A percentile compares a stretch with the other conserved stretches of the same genome.
phyloP scores from a whole-genome alignment of 1,140 invertebrate genomes.

The Drosophila serrata region DNA sequence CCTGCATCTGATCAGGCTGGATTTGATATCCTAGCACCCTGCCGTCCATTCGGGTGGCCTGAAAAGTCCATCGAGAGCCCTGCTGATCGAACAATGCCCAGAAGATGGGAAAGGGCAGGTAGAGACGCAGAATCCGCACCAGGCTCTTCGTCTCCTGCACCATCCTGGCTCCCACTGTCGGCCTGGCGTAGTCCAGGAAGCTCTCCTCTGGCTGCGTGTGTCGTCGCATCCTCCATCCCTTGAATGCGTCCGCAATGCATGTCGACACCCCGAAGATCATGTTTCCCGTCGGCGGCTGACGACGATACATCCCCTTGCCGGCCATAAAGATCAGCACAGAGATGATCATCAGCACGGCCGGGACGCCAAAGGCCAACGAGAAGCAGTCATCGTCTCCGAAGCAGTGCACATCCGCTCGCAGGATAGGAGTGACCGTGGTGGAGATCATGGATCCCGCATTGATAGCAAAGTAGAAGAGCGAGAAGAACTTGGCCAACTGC shows the following conservation, averaged over 20 bases:
- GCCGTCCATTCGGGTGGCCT: conserved; percentile 96
- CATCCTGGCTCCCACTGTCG: conserved; percentile 88
- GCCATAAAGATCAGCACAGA: conserved; percentile 94
- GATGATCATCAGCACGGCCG: conserved; percentile 93
- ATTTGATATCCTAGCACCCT: conserved; percentile 89
- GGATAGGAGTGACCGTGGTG: conserved; percentile 94
- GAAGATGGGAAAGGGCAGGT: conserved; percentile 92
- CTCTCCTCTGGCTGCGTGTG: conserved; percentile 86
- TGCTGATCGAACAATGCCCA: conserved; percentile 94
- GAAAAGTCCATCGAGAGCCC: conserved; percentile 97
- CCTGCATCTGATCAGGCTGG: conserved; percentile 97
- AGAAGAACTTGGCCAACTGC: conserved; percentile 94
- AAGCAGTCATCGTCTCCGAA: conserved; percentile 94
- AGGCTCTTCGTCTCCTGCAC: conserved; percentile 90
- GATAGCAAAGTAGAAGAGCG: conserved; percentile 97
- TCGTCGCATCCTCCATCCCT: conserved; percentile 86
- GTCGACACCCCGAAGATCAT: conserved; percentile 91
- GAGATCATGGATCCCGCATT: conserved; percentile 96
- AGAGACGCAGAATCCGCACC: conserved; percentile 89
- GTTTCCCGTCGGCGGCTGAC: conserved; percentile 93
- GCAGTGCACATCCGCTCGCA: conserved; percentile 93
- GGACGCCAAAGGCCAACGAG: conserved; percentile 96
- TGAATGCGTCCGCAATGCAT: conserved; percentile 89
- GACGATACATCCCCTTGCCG: conserved; percentile 92
- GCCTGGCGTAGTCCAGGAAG: conserved; percentile 93